These are phyloP conservation scores for Euglossa dilemma DNA, from an alignment of 1,140 invertebrate species.

Conservation along the genomic window DNA sequence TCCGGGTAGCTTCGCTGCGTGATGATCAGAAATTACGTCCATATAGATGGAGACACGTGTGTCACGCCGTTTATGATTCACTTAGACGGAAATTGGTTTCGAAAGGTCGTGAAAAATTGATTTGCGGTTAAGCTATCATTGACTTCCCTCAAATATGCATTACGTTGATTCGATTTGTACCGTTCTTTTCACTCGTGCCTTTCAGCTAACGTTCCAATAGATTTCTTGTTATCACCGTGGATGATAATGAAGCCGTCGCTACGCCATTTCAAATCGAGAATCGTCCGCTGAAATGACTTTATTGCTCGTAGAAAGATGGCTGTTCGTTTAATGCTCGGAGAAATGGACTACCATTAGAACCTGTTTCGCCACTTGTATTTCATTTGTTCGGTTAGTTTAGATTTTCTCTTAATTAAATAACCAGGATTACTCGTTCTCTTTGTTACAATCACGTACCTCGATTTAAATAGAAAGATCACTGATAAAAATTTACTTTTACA, in stretches of 20 bases:
- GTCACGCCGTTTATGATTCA: slow-evolving; percentile 19
- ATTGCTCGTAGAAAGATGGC: too few species aligned
- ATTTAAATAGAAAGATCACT: too few species aligned
- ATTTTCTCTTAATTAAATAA: too few species aligned
- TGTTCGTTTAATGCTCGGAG: too few species aligned
- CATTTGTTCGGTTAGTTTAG: too few species aligned
- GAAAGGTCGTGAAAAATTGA: slow-evolving; percentile 46
- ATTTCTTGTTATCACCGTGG: slow-evolving; percentile 2
- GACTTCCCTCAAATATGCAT: slow-evolving; percentile 4
- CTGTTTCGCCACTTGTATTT: too few species aligned
- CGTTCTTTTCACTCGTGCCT: neutral
- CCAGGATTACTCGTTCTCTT: too few species aligned
- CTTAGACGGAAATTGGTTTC: slow-evolving; percentile 30
- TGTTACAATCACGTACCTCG: too few species aligned
- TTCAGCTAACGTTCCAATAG: neutral
- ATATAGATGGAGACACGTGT: neutral
- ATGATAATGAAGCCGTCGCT: slow-evolving; percentile 15
- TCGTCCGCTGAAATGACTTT: too few species aligned
- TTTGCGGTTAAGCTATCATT: slow-evolving; percentile 10
- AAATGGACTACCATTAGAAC: too few species aligned
- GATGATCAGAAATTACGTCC: neutral
- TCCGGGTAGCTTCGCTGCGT: neutral
- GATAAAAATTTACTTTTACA: too few species aligned
- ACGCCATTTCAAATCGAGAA: neutral
- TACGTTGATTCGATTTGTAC: slow-evolving; percentile 9